Evolutionary conservation across 2,797 vertebrate species (phyloP).

Genomic region (Ambastaia sidthimunki): DNA sequence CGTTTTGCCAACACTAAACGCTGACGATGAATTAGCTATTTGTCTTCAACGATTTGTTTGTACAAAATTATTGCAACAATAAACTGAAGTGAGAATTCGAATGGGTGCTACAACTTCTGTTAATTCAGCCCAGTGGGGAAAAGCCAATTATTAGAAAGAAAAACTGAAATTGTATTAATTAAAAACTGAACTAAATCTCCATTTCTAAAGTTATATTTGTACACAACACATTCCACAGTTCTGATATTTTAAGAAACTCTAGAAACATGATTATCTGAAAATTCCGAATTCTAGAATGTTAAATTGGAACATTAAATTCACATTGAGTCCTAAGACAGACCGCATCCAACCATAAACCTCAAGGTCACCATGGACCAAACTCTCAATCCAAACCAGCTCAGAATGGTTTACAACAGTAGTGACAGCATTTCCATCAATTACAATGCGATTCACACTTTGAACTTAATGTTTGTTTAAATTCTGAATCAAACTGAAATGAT

Average conservation of each 20-base stretch:
- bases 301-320: background rate
- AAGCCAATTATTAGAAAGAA: constrained; percentile 11
- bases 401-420: constrained; percentile 39
- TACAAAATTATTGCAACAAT: constrained; percentile 63
- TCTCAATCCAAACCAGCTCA: background rate
- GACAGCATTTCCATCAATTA: constrained; percentile 13
- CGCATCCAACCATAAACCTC: background rate
- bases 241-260: background rate
- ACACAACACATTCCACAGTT: background rate
- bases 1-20: constrained; percentile 65
- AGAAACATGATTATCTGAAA: background rate
- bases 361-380: constrained; percentile 32
- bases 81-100: constrained; percentile 57
- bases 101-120: constrained; percentile 72
- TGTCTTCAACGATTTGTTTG: constrained; percentile 68
- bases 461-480: background rate
- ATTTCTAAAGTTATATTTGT: no score
- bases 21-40: constrained; percentile 64
- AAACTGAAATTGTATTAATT: background rate
- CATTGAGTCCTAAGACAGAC: constrained; percentile 3
- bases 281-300: background rate
- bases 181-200: no score
- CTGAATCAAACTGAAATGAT: background rate
- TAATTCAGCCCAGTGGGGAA: constrained; percentile 46
- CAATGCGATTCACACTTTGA: constrained; percentile 4